Base-by-base conservation (phyloP, 2,888 invertebrate species). In the Graphium colonna region DNA sequence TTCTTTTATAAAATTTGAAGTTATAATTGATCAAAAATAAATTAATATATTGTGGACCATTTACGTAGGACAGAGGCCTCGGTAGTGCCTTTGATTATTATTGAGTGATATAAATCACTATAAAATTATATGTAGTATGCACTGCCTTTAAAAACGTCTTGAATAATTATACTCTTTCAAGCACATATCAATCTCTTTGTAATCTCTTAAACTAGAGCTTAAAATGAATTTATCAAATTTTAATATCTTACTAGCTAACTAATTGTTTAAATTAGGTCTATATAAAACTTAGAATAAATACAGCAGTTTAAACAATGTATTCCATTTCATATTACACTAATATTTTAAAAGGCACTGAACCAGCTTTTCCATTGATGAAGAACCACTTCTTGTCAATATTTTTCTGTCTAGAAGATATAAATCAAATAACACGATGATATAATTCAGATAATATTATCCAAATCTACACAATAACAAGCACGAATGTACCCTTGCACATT, bases 11-110 rank as follows among this genome's bases (percentile, higher is more conserved):
- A 43, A 51, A 36, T 53, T 61, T 59, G 45, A 53, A 44, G 43
- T 53, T 51, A 53, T 49, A 53, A 36, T 39, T 55, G 18, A 55
- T 45, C 31, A 46, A 39, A 28, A 53, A 61, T n/a, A 58, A 40
- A 58, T 49, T 60, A 36, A 49, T 56, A 52, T 71, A 73, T 77
- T 67, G 74, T 75, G 88, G 88, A 88, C 88, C 88, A 88, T 78
- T 77, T 68, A 63, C 57, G 68, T 80, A 83, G 79, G 70, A 82
- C 76, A 76, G 84, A 79, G 86, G 88, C 88, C 87, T 88, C 71
- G 56, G 84, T 88, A 86, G 88, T 88, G 88, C 88, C 88, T 88
- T 85, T 85, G 38, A 45, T 46, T 77, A 68, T 69, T 74, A 70
- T 66, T 69, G 41, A 58, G 53, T 53, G 57, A 57, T 59, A 58